Evolutionary conservation across 2,113 vertebrate genomes (phyloP), one percentile per base, ranked within the genome.

Genomic region (Macroglossus sobrinus): DNA sequence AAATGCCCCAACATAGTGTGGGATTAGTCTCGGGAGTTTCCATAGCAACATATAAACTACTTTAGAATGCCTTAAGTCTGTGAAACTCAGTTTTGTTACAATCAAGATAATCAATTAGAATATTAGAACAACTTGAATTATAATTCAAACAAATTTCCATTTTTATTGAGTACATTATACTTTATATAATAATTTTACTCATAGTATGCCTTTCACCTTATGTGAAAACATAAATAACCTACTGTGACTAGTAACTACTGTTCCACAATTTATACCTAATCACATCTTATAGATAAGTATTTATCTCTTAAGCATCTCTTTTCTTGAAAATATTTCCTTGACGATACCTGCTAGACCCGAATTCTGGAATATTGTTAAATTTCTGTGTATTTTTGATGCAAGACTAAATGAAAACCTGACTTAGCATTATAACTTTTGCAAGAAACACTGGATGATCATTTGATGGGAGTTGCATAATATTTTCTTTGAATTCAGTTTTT

Each of bases 91-190:
- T 93, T 96, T 64, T 89, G 59, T 96, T 94, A 76, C 18, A 96
- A 16, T 95, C 72, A 88, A 91, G 68, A 92, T 97, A 97, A 96
- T 98, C 93, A 94, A 93, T 97, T 89, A 97, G 35, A 87, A 33
- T 95, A 95, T 94, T 80, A 96, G 74, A 80, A 45, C 57, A 90
- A 74, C 24, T 55, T 94, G 59, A 93, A 95, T 38, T 91, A 61
- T 80, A 96, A 95, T 92, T 91, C 74, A 89, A 95, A 59, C 30
- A 33, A 47, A 95, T 85, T 95, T 97, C 82, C 86, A 94, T 96
- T 96, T 96, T 96, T 94, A 86, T 88, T 94, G 82, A 89, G 53
- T 87, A 71, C n/a, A 74, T 96, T 33, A 92, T 89, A 84, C 57
- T 90, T 76, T 76, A 43, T 91, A 71, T 68, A 91, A 89, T 95